phyloP scores from a whole-genome alignment of 1,140 invertebrate species.

The Dufourea novaeangliae region DNA sequence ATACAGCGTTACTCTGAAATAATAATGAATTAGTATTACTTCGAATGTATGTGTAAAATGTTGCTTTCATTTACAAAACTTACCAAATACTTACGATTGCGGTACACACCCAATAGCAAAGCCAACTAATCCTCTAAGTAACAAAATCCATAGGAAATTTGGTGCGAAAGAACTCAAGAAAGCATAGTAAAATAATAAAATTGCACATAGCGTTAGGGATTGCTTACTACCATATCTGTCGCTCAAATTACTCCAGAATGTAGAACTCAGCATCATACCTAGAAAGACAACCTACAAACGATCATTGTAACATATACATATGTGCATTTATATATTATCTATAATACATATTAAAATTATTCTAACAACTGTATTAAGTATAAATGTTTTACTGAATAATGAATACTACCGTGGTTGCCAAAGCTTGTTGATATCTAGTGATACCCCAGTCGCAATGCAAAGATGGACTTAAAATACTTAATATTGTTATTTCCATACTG shows the following conservation, averaged over 20 bases:
- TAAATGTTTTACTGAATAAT: constrained; percentile 5
- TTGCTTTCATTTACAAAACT: constrained; percentile 34
- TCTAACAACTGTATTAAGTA: neutral
- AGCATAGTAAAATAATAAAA: constrained; percentile 95
- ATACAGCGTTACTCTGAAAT: constrained; percentile 94
- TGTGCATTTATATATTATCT: too few relatives aligned
- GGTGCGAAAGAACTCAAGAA: constrained; percentile 94
- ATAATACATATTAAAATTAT: constrained; percentile 19
- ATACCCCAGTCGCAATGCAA: constrained; percentile 97
- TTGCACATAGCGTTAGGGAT: constrained; percentile 92
- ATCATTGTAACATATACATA: constrained; percentile 6
- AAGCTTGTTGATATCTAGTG: constrained; percentile 88
- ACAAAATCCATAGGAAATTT: constrained; percentile 94
- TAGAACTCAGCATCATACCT: constrained; percentile 98
- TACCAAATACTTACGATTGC: constrained; percentile 91
- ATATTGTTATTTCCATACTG: constrained; percentile 99
- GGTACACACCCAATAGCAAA: constrained; percentile 98
- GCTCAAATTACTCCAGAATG: constrained; percentile 97
- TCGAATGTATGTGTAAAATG: neutral
- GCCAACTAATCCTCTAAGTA: constrained; percentile 94
- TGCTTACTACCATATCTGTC: constrained; percentile 96
- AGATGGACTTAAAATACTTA: constrained; percentile 95
- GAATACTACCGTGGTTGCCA: constrained; percentile 86
- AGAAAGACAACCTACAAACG: constrained; percentile 91
- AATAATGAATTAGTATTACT: constrained; percentile 25